Base-by-base conservation (phyloP, 2,888 invertebrate genomes). In the Dermolepida albohirtum region DNA sequence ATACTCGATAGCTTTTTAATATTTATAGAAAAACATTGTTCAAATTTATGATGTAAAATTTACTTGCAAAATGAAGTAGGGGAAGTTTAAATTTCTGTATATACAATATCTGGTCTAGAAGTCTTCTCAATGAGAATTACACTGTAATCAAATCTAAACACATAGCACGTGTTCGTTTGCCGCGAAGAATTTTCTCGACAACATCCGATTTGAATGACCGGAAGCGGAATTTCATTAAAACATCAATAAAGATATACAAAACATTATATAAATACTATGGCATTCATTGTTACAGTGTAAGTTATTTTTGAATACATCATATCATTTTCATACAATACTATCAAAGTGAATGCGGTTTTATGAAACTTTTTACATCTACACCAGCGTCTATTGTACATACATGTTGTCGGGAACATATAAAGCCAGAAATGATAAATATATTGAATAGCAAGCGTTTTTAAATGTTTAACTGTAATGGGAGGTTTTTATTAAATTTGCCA, bases 201-300 rank as follows among this genome's bases (percentile, higher is more conserved):
- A 49, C 34, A 47, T 62, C 59, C 59, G 12, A 47, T 16, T 47
- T 47, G 16, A 62, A 62, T 62, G 47, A 62, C 59, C 49, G 59
- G 59, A 62, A 62, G 39, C 59, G 47, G 47, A 62, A 34, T 62
- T 27, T 62, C 34, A 14, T 62, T 47, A 29, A 47, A 59, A 49
- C 12, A 62, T 16, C 43, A 44, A 43, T 34, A 34, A 34, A 34
- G 34, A 34, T 34, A 34, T 22, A 22, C 22, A 2, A 22, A 22
- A 10, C 34, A 34, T 34, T 34, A 34, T 34, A 34, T 6, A 34
- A 34, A 34, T 34, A 34, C 34, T 34, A 34, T 34, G 34, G 10
- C 34, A 34, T 6, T 34, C 47, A 47, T 62, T 12, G 43, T 5
- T 52, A 43, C 22, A 43, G 43, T 43, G 43, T 43, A 43, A 57